A percentile compares a stretch with the other conserved stretches of the same genome.
Conservation (phyloP, 2,113 vertebrate species). For the Salvelinus fontinalis region DNA sequence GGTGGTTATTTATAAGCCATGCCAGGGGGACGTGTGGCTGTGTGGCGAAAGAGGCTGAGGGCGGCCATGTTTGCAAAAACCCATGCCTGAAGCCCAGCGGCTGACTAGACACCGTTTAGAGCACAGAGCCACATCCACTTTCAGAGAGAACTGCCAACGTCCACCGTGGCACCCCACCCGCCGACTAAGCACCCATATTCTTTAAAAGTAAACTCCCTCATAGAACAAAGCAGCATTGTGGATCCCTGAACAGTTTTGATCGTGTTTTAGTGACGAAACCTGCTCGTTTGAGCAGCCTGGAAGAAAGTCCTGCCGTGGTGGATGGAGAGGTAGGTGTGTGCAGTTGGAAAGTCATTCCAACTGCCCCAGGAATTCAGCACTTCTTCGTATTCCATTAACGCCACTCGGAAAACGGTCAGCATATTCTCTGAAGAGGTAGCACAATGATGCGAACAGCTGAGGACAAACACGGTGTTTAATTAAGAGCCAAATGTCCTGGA, state of each 20-base stretch:
- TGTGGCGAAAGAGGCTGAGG: too few relatives aligned
- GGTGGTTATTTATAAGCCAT: slow-evolving; percentile 26
- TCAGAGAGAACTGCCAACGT: not conserved
- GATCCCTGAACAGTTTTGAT: not conserved
- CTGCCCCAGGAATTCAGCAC: not conserved
- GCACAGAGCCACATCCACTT: not conserved
- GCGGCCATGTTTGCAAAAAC: not conserved
- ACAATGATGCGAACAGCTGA: not conserved
- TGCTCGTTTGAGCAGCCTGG: not conserved
- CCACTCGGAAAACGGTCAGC: not conserved
- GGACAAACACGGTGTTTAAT: not conserved
- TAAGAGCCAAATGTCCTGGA: not conserved
- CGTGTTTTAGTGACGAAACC: not conserved
- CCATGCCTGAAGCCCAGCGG: not conserved
- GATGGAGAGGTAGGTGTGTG: not conserved
- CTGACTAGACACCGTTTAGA: not conserved
- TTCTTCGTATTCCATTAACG: not conserved
- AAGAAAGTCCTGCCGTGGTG: not conserved
- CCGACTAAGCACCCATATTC: not conserved
- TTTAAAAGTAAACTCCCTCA: not conserved
- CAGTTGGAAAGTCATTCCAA: not conserved
- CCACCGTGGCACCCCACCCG: not conserved
- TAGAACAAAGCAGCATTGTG: not conserved
- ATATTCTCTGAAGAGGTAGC: not conserved
- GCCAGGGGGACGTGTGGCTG: not conserved